Evolutionary conservation across 2,797 vertebrate species (phyloP).

Genomic region (Natrix natrix): DNA sequence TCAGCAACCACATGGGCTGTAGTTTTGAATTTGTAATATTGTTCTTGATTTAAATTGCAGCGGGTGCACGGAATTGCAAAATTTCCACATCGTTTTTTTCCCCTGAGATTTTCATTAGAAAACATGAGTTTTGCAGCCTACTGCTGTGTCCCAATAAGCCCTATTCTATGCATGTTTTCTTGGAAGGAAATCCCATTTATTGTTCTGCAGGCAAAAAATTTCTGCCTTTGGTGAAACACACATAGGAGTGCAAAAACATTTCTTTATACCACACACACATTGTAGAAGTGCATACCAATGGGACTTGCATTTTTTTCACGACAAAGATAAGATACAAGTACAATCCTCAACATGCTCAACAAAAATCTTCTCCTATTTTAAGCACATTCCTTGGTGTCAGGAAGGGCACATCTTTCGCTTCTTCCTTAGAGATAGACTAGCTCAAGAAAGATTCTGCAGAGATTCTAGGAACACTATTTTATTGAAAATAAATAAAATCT

Average conservation of each 20-base stretch:
- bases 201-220: background rate
- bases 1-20: slow-evolving; percentile 12
- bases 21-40: slow-evolving; percentile 22
- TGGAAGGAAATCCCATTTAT: background rate
- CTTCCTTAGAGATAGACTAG: background rate
- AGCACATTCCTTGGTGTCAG: background rate
- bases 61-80: background rate
- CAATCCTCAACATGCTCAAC: background rate
- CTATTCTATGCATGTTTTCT: background rate
- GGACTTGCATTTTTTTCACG: background rate
- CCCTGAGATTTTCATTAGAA: background rate
- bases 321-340: background rate
- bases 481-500: background rate
- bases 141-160: background rate
- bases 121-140: background rate
- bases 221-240: background rate
- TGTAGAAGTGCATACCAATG: background rate
- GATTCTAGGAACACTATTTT: background rate
- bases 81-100: background rate
- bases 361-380: background rate
- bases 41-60: slow-evolving; percentile 33
- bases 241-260: background rate
- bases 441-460: background rate
- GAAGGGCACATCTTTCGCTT: background rate
- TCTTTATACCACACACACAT: background rate